Conservation (phyloP, 2,113 vertebrate genomes). For the Oxygymnocypris stewartii region DNA sequence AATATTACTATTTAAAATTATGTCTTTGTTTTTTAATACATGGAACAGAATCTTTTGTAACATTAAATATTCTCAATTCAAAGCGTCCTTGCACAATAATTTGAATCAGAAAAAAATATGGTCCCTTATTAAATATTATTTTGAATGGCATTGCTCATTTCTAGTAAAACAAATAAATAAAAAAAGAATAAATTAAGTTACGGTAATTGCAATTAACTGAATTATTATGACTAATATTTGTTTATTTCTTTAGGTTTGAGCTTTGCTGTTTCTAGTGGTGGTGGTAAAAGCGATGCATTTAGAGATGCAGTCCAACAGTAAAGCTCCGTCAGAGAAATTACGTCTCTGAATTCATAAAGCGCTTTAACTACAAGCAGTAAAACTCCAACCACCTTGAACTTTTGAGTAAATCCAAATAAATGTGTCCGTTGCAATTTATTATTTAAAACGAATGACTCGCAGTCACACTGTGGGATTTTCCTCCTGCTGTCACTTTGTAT, state of each 20-base stretch:
- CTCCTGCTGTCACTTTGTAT: constrained; percentile 6
- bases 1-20: background rate
- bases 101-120: background rate
- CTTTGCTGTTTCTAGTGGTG: background rate
- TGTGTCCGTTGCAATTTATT: constrained; percentile 4
- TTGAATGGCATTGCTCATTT: background rate
- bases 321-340: background rate
- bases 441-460: constrained; percentile 1
- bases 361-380: background rate
- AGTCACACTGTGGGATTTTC: background rate
- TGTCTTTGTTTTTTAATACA: background rate
- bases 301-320: background rate
- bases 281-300: background rate
- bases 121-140: background rate
- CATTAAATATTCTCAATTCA: background rate
- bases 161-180: background rate
- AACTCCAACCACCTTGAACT: background rate
- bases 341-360: background rate
- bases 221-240: background rate
- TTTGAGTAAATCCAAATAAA: background rate
- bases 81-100: background rate
- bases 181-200: background rate
- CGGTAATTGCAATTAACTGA: background rate
- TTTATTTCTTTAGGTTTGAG: background rate
- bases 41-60: background rate